Evolutionary conservation across 2,797 vertebrate species (phyloP).

Genomic region (Tauraco hartlaubi): DNA sequence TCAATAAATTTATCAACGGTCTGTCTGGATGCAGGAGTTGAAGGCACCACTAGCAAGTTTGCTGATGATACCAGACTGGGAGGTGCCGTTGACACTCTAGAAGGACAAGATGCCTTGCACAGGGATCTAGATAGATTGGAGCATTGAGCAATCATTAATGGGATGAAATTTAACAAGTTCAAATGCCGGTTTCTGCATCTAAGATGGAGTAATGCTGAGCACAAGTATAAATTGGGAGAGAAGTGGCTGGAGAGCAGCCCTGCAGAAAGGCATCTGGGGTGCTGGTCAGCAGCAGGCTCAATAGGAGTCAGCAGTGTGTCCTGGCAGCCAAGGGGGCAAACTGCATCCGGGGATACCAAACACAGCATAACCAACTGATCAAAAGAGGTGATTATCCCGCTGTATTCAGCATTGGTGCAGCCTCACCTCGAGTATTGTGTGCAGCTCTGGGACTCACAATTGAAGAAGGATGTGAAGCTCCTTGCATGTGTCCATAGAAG

Average conservation of each 20-base stretch:
- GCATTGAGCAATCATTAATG: rapidly evolving
- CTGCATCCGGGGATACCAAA: neutral
- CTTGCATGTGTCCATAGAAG: too few relatives aligned
- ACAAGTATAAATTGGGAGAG: neutral
- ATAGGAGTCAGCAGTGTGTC: neutral
- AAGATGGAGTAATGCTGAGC: neutral
- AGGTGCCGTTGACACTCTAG: neutral
- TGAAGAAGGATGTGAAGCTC: too few relatives aligned
- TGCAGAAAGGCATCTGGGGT: neutral
- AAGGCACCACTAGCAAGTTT: neutral
- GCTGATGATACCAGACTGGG: neutral
- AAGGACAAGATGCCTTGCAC: neutral
- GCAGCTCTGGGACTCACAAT: too few relatives aligned
- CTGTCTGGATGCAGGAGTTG: neutral
- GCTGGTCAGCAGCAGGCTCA: neutral
- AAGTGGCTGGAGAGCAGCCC: neutral
- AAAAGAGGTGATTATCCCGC: neutral
- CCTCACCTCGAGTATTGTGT: neutral
- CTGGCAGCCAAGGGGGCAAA: neutral
- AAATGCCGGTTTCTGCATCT: neutral
- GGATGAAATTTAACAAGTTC: neutral
- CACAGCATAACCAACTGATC: too few relatives aligned
- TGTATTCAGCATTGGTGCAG: rapidly evolving
- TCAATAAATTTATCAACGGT: neutral
- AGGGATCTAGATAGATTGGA: neutral